These are phyloP conservation scores for Cygnus atratus DNA, from an alignment of 2,113 vertebrate genomes.

Conservation along the genomic window DNA sequence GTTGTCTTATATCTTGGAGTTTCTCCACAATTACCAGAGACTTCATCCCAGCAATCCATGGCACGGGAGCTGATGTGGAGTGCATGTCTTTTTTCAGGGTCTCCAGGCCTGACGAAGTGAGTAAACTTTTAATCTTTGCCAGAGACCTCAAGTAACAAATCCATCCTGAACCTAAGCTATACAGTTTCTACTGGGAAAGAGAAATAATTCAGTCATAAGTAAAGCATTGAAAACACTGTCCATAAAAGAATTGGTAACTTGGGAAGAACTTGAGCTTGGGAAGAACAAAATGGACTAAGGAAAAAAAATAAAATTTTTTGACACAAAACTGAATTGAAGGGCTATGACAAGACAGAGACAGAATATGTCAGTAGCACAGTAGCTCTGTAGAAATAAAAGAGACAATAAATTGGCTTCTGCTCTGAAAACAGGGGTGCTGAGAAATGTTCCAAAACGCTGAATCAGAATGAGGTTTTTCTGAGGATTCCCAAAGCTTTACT, in stretches of 20 bases:
- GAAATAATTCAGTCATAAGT: neutral
- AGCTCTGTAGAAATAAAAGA: neutral
- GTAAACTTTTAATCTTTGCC: neutral
- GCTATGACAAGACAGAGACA: neutral
- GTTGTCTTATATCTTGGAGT: neutral
- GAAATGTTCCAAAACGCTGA: neutral
- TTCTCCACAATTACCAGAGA: neutral
- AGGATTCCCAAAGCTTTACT: neutral
- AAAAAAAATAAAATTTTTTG: neutral
- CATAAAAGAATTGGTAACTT: neutral
- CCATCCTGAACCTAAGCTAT: neutral
- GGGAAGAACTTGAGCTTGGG: neutral
- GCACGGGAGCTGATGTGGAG: neutral
- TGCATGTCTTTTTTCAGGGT: neutral
- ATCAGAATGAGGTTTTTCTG: neutral
- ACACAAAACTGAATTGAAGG: neutral
- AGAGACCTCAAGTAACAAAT: neutral
- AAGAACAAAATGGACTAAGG: neutral
- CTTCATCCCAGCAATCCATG: neutral
- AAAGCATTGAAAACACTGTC: neutral
- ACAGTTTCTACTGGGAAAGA: neutral
- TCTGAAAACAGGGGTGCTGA: constrained; percentile 1
- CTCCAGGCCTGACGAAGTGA: neutral
- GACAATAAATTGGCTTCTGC: neutral
- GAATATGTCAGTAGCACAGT: neutral